A percentile compares a stretch with the other conserved stretches of the same genome.
Evolutionary conservation across 2,113 vertebrate genomes (phyloP).

Genomic region (Delphinus delphis): DNA sequence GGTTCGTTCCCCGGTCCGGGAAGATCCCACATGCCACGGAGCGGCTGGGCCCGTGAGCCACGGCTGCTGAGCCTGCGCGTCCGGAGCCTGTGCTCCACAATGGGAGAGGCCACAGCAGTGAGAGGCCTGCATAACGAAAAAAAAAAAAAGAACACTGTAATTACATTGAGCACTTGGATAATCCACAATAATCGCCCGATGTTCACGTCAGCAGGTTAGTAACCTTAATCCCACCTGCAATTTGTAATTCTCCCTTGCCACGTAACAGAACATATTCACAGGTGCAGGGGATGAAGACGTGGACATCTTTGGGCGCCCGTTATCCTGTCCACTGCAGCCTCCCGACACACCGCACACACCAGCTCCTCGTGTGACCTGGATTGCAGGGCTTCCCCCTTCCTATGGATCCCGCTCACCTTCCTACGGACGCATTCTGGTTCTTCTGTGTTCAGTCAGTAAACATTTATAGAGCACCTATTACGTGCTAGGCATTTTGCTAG

Average conservation of each 20-base stretch:
- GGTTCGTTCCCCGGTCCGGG: too few species aligned
- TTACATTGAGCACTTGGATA: background rate
- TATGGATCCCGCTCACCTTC: background rate
- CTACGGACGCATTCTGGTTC: background rate
- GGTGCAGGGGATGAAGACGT: background rate
- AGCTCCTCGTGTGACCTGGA: background rate
- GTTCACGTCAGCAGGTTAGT: background rate
- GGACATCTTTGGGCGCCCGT: background rate
- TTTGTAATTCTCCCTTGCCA: background rate
- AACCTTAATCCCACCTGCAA: background rate
- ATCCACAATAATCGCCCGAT: background rate
- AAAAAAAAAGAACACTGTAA: background rate
- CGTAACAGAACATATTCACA: background rate
- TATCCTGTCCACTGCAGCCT: background rate
- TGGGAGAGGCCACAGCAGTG: too few species aligned
- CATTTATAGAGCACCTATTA: background rate
- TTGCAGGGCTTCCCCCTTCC: background rate
- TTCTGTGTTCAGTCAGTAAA: background rate
- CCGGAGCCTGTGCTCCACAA: too few species aligned
- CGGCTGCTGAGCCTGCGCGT: too few species aligned
- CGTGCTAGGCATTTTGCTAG: background rate
- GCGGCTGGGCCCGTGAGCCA: too few species aligned
- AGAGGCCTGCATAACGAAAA: too few species aligned
- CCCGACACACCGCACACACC: background rate
- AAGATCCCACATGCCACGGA: too few species aligned